phyloP scores from a whole-genome alignment of 2,888 invertebrate genomes.

The Mythimna albipuncta region DNA sequence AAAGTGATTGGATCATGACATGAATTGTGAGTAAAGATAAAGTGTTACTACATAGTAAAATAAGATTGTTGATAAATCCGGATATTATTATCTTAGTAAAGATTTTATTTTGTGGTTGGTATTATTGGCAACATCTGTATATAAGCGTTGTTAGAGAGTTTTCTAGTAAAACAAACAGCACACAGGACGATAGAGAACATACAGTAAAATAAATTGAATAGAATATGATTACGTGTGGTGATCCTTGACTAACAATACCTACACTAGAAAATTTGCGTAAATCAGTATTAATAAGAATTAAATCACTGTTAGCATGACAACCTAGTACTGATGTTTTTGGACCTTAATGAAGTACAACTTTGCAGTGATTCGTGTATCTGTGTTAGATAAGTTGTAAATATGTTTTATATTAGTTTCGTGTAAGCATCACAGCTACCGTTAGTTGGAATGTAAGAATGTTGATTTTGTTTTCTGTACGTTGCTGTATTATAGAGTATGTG shows the following conservation, averaged over 20 bases:
- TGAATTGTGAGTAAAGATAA: slow-evolving; percentile 74
- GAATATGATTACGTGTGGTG: slow-evolving; percentile 35
- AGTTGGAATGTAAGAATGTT: slow-evolving; percentile 56
- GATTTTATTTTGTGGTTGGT: slow-evolving; percentile 81
- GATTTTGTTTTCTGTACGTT: slow-evolving; percentile 58
- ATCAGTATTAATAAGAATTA: slow-evolving; percentile 76
- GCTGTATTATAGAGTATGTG: slow-evolving; percentile 46
- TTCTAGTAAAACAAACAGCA: slow-evolving; percentile 57
- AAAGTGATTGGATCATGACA: slow-evolving; percentile 78
- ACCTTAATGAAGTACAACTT: slow-evolving; percentile 56
- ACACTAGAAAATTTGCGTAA: slow-evolving; percentile 50
- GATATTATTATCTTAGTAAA: slow-evolving; percentile 73
- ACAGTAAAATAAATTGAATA: slow-evolving; percentile 52
- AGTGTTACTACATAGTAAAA: slow-evolving; percentile 66
- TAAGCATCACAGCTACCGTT: slow-evolving; percentile 75
- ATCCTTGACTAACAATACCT: slow-evolving; percentile 26
- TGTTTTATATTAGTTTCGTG: slow-evolving; percentile 66
- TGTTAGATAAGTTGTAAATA: slow-evolving; percentile 76
- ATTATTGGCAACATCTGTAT: slow-evolving; percentile 68
- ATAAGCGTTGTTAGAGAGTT: slow-evolving; percentile 65
- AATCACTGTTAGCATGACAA: slow-evolving; percentile 64
- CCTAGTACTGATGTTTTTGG: slow-evolving; percentile 50
- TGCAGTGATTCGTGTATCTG: slow-evolving; percentile 72
- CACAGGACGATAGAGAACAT: slow-evolving; percentile 38
- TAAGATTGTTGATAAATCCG: slow-evolving; percentile 70